Evolutionary conservation across 2,113 vertebrate genomes (phyloP).

Genomic region (Cyanoderma ruficeps): DNA sequence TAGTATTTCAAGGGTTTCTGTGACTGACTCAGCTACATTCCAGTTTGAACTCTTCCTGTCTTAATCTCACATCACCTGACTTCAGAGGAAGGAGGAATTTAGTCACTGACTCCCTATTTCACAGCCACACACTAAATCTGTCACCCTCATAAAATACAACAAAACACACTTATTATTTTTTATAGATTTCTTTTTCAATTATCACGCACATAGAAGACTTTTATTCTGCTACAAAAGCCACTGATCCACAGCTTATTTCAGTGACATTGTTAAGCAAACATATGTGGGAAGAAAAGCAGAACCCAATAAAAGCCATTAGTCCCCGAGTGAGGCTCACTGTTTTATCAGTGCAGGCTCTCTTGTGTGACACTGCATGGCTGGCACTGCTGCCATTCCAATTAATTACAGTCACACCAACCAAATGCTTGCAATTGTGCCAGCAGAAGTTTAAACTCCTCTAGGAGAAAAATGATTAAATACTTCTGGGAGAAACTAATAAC

Average conservation of each 20-base stretch:
- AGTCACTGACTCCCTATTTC: not conserved
- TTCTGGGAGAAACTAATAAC: not conserved
- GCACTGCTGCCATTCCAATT: not conserved
- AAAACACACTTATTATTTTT: not conserved
- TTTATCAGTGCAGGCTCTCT: constrained; percentile 30
- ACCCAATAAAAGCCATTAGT: constrained; percentile 1
- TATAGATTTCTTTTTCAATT: not conserved
- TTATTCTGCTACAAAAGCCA: not conserved
- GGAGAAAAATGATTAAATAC: not conserved
- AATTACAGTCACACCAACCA: not conserved
- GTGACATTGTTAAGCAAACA: not conserved
- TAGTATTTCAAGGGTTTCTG: constrained; percentile 37
- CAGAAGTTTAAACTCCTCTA: not conserved
- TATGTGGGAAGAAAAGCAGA: not conserved
- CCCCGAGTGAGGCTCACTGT: not conserved
- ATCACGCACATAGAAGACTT: not conserved
- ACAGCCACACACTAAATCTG: not conserved
- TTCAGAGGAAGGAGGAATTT: not conserved
- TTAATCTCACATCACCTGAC: constrained; percentile 40
- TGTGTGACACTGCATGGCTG: not conserved
- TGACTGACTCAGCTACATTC: constrained; percentile 46
- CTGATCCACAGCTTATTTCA: not conserved
- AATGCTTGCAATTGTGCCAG: not conserved
- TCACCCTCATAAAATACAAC: not conserved
- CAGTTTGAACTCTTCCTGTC: not conserved